Evolutionary conservation across 2,888 invertebrate genomes (phyloP).

Genomic region (Philonicus albiceps): DNA sequence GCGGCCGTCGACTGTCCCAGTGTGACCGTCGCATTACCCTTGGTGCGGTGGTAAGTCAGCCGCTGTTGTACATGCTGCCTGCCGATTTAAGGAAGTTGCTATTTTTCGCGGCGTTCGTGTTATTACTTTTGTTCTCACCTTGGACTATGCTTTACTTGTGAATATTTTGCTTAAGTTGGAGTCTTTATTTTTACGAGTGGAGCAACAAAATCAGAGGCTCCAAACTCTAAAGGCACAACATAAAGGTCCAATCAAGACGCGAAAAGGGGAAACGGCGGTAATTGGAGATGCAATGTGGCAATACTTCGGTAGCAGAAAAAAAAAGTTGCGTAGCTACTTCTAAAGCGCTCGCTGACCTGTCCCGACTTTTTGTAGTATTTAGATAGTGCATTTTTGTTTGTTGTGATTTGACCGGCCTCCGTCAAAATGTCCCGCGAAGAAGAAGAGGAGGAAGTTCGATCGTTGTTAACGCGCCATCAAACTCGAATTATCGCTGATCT

Average conservation of each 20-base stretch:
- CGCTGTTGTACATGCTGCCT: not conserved
- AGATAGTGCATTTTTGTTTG: not conserved
- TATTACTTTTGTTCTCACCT: not conserved
- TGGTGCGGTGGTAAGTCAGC: not conserved
- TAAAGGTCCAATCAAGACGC: not conserved
- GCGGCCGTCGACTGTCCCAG: not conserved
- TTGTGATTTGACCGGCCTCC: not conserved
- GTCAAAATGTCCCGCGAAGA: slow-evolving; percentile 58
- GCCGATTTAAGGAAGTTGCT: not conserved
- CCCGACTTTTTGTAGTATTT: not conserved
- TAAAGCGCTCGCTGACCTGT: not conserved
- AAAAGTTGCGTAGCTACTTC: not conserved
- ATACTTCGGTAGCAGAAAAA: not conserved
- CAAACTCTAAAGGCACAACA: too few species aligned
- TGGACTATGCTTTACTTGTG: not conserved
- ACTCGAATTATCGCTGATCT: slow-evolving; percentile 70
- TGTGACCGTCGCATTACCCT: not conserved
- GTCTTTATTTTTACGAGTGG: not conserved
- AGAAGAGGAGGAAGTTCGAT: slow-evolving; percentile 66
- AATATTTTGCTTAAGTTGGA: not conserved
- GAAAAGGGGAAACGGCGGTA: slow-evolving; percentile 5
- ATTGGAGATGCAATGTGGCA: not conserved
- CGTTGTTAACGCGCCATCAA: slow-evolving; percentile 70
- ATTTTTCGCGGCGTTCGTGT: not conserved
- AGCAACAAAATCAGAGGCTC: not conserved